Evolutionary conservation across 2,113 vertebrate genomes (phyloP).

Genomic region (Megaceryle torquata): DNA sequence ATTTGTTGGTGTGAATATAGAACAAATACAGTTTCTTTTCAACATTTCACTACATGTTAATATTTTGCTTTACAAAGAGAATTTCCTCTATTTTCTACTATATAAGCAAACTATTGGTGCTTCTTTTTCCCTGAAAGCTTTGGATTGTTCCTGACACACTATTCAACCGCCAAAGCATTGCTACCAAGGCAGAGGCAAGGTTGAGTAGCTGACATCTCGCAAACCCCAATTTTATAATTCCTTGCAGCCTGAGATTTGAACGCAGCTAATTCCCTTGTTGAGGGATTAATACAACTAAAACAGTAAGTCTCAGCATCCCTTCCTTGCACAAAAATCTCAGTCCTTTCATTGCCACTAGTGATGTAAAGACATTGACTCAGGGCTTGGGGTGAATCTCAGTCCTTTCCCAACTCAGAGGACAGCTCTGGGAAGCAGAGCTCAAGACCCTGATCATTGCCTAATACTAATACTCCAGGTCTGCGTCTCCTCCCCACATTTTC

Average conservation of each 20-base stretch:
- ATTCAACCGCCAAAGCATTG: background rate
- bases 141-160: background rate
- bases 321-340: background rate
- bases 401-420: background rate
- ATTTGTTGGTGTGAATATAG: background rate
- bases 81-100: background rate
- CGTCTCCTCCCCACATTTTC: background rate
- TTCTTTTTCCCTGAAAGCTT: background rate
- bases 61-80: background rate
- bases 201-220: background rate
- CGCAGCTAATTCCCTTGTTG: background rate
- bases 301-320: background rate
- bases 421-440: background rate
- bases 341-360: background rate
- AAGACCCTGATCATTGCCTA: background rate
- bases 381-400: accelerated
- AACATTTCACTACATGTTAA: background rate
- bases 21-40: background rate
- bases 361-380: background rate
- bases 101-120: background rate
- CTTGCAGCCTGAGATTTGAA: background rate
- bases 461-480: background rate
- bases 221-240: background rate
- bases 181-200: background rate
- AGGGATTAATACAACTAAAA: background rate